Conservation (phyloP, 64 coral and sea anemone species). For the Platygyra sinensis region DNA sequence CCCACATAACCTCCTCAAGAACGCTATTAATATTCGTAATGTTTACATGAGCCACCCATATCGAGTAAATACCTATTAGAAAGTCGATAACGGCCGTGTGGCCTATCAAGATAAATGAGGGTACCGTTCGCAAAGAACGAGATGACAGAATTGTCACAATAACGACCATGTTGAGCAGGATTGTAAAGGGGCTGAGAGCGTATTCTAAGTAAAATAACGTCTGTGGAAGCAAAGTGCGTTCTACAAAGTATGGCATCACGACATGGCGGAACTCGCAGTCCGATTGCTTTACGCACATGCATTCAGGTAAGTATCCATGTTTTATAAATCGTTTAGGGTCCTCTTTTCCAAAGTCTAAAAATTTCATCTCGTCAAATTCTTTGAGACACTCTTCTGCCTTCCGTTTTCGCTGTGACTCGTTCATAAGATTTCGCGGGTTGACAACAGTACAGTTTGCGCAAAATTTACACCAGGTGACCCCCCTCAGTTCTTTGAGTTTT, state of each 20-base stretch:
- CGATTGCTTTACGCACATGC: constrained; percentile 71
- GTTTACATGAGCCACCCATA: constrained; percentile 68
- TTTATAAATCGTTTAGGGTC: constrained; percentile 70
- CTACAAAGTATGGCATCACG: constrained; percentile 79
- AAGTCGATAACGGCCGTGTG: constrained; percentile 71
- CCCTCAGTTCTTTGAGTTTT: constrained; percentile 63
- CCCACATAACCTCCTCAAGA: constrained; percentile 87
- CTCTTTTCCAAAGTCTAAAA: constrained; percentile 31
- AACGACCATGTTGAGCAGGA: constrained; percentile 60
- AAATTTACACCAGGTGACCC: constrained; percentile 83
- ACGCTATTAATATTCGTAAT: constrained; percentile 58
- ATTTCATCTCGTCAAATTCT: constrained; percentile 45
- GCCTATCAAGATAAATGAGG: constrained; percentile 68
- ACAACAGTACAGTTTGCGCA: constrained; percentile 72
- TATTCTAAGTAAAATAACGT: constrained; percentile 73
- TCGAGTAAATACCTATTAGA: constrained; percentile 65
- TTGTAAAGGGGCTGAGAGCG: constrained; percentile 59
- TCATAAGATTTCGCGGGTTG: constrained; percentile 49
- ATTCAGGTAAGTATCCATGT: constrained; percentile 65
- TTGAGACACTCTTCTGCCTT: constrained; percentile 54
- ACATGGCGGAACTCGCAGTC: constrained; percentile 80
- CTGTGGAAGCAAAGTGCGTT: constrained; percentile 43
- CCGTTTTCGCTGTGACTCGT: constrained; percentile 17
- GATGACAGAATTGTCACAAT: constrained; percentile 46
- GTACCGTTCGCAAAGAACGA: constrained; percentile 30